Evolutionary conservation across 2,113 vertebrate species (phyloP), one percentile per base, ranked within the genome.

Genomic region (Anthoscopus minutus): DNA sequence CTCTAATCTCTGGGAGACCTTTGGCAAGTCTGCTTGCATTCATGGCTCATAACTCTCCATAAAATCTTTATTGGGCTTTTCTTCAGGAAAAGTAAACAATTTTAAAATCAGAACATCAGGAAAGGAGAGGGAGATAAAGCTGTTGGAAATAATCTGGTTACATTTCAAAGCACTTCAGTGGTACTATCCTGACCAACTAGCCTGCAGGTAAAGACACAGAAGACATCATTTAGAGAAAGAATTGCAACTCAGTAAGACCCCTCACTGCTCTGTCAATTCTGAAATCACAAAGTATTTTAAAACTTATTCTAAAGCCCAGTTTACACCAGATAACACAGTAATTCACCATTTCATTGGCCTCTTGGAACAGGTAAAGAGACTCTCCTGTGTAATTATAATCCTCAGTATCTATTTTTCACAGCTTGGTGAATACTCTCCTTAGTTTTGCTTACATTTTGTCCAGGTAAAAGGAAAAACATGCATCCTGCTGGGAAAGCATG

Each of bases 1-100:
- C 66, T 45, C 71, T 77, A n/a, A 93, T 88, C 66, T 86, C 92
- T 45, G 37, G 23, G 67, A 93, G 88, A 94, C 74, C 82, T 95
- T 94, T 90, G 95, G 66, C 74, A 95, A 74, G 38, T 30, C 64
- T 4, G 2, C 58, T 69, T 72, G 25, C 9, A 9, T 38, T 81
- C 57, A 73, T 57, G 66, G 35, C 31, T 92, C 79, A 73, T 61
- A 86, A 45, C 25, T 40, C 44, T 50, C 85, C 76, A 90, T 95
- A 93, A 96, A 95, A 73, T 42, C 45, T 92, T 88, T 66, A 92
- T 38, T 45, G 62, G 33, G 67, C 54, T 40, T 73, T 85, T 38
- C 79, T 62, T 61, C 50, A 35, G 44, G 74, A 37, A 88, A 72
- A 53, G 89, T 76, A 96, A 96, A 95, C 45, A 93, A 74, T 57